Evolutionary conservation across 2,888 invertebrate species (phyloP).

Genomic region (Cylloceria caligata): DNA sequence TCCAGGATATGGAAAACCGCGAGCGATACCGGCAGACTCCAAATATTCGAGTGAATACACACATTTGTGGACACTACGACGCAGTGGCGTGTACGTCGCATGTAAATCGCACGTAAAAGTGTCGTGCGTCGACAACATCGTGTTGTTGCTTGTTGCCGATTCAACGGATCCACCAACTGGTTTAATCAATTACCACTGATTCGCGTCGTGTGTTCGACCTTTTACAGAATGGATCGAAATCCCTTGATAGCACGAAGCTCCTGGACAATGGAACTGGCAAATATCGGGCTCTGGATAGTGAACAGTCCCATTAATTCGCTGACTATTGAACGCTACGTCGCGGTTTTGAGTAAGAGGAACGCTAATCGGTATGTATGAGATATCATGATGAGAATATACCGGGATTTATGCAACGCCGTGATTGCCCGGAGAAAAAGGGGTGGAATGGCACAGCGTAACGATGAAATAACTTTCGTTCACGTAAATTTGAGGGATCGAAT

Average conservation of each 20-base stretch:
- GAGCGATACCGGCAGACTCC: constrained; percentile 86
- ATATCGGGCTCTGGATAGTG: constrained; percentile 84
- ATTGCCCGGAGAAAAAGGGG: background rate
- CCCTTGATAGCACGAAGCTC: constrained; percentile 86
- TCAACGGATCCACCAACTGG: constrained; percentile 18
- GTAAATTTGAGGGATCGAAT: background rate
- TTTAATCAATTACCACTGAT: constrained; percentile 34
- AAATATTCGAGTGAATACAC: constrained; percentile 87
- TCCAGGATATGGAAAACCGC: constrained; percentile 87
- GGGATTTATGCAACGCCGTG: background rate
- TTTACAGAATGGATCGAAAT: constrained; percentile 87
- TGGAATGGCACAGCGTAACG: no score
- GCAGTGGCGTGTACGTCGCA: background rate
- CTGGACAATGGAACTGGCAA: constrained; percentile 86
- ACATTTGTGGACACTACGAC: constrained; percentile 32
- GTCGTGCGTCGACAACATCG: background rate
- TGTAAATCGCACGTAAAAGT: constrained; percentile 37
- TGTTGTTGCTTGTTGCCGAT: background rate
- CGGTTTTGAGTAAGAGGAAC: constrained; percentile 83
- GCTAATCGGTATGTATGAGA: constrained; percentile 83
- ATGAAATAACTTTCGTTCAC: background rate
- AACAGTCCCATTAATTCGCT: constrained; percentile 85
- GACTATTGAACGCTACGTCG: constrained; percentile 86
- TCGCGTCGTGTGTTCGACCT: background rate
- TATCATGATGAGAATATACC: constrained; percentile 9